Evolutionary conservation across 2,113 vertebrate genomes (phyloP).

Genomic region (Corydoras maculifer): DNA sequence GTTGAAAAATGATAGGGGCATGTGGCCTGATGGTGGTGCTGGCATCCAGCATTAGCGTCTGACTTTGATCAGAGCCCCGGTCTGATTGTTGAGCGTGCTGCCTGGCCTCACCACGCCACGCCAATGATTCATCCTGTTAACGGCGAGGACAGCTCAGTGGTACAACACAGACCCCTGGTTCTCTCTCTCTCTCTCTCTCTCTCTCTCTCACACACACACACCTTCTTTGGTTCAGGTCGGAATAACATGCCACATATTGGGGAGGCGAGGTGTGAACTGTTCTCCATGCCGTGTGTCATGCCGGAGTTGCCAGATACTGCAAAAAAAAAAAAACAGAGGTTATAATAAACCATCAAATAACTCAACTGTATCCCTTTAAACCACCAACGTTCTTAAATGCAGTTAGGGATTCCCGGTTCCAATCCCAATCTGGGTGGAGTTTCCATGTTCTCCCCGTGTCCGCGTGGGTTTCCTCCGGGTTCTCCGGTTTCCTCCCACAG

Average conservation of each 20-base stretch:
- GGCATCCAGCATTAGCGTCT: conserved; percentile 47
- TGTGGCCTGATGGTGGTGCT: conserved; percentile 49
- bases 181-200: not conserved
- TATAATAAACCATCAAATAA: too few species aligned
- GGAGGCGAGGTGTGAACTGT: conserved; percentile 53
- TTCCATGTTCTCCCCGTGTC: too few species aligned
- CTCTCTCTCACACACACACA: conserved; percentile 13
- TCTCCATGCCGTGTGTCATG: conserved; percentile 39
- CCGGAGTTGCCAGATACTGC: conserved; percentile 8
- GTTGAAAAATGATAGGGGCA: conserved; percentile 52
- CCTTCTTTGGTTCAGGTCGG: conserved; percentile 52
- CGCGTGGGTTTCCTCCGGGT: too few species aligned
- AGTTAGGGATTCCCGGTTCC: too few species aligned
- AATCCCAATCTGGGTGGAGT: too few species aligned
- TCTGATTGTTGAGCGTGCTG: conserved; percentile 38
- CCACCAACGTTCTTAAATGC: too few species aligned
- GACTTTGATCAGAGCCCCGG: conserved; percentile 45
- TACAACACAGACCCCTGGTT: conserved; percentile 41
- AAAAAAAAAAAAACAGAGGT: too few species aligned
- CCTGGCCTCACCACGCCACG: conserved; percentile 36
- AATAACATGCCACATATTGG: conserved; percentile 50
- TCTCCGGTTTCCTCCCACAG: too few species aligned
- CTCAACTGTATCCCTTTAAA: too few species aligned
- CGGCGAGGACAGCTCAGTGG: conserved; percentile 36
- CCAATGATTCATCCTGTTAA: conserved; percentile 49